Conservation (phyloP, 2,888 invertebrate genomes). For the Caenorhabditis uteleia region DNA sequence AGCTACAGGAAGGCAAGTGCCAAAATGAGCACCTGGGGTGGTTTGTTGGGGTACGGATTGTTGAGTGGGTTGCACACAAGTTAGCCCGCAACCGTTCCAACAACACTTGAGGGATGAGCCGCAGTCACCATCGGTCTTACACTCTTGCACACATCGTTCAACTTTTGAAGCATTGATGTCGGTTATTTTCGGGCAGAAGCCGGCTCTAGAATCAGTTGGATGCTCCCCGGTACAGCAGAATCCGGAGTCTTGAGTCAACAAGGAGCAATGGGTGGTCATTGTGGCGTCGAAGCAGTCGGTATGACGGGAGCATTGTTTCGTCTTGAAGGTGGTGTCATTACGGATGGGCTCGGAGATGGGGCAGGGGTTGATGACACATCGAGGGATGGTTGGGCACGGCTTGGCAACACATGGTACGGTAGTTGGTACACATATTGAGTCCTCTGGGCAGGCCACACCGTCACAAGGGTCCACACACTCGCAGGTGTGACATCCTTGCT, state of each 20-base stretch:
- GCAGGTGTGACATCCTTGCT: conserved; percentile 60
- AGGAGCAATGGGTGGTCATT: conserved; percentile 53
- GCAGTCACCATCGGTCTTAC: conserved; percentile 58
- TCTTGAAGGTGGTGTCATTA: conserved; percentile 35
- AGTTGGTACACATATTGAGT: conserved; percentile 56
- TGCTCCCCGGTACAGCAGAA: conserved; percentile 56
- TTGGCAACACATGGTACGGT: conserved; percentile 50
- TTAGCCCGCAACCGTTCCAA: conserved; percentile 64
- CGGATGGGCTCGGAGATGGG: conserved; percentile 44
- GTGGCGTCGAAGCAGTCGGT: conserved; percentile 46
- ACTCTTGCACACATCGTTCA: conserved; percentile 47
- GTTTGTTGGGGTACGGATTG: conserved; percentile 13
- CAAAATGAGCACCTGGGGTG: conserved; percentile 19
- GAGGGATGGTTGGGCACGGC: conserved; percentile 56
- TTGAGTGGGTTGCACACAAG: conserved; percentile 32
- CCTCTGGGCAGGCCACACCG: conserved; percentile 53
- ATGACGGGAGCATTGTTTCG: conserved; percentile 32
- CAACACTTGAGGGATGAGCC: conserved; percentile 59
- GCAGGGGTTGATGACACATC: conserved; percentile 62
- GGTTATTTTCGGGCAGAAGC: conserved; percentile 50
- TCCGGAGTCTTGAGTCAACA: conserved; percentile 45
- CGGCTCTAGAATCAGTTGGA: conserved; percentile 23
- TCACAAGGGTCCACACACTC: conserved; percentile 62
- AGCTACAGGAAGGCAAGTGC: conserved; percentile 38
- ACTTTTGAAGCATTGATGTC: conserved; percentile 23